A percentile compares a stretch with the other conserved stretches of the same genome.
These are phyloP conservation scores for Corythornis cristatus DNA, from an alignment of 2,113 vertebrate genomes.

Conservation along the genomic window DNA sequence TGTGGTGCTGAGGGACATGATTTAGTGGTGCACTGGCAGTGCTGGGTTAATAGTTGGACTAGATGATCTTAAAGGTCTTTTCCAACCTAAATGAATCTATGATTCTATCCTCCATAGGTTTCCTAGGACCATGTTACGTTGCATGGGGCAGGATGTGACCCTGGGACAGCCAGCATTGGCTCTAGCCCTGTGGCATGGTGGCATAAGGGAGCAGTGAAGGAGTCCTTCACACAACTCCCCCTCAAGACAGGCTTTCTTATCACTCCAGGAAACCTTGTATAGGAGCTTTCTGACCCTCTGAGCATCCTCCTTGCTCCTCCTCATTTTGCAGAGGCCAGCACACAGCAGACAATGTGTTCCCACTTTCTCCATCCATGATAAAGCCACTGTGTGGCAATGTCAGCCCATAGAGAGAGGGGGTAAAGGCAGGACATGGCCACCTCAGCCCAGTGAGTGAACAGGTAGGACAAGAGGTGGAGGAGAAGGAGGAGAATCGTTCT, in stretches of 20 bases:
- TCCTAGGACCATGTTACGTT: neutral
- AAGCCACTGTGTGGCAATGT: neutral
- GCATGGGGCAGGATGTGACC: neutral
- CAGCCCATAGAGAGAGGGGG: accelerated
- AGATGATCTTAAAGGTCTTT: neutral
- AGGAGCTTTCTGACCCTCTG: neutral
- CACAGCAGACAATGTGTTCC: neutral
- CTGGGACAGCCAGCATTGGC: neutral
- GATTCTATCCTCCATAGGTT: neutral
- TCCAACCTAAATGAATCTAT: neutral
- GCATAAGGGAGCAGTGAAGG: neutral
- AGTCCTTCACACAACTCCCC: neutral
- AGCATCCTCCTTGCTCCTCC: neutral
- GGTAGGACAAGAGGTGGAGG: neutral
- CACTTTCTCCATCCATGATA: neutral
- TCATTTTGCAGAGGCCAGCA: neutral
- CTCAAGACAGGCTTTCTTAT: neutral
- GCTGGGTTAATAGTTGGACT: neutral
- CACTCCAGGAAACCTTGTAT: neutral
- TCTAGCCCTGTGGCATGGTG: accelerated
- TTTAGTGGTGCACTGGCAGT: neutral
- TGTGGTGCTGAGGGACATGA: neutral
- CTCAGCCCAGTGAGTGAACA: accelerated
- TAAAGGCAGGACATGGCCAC: neutral
- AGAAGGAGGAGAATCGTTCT: neutral